phyloP scores from a whole-genome alignment of 2,888 invertebrate species.

The Bhutanitis thaidina region DNA sequence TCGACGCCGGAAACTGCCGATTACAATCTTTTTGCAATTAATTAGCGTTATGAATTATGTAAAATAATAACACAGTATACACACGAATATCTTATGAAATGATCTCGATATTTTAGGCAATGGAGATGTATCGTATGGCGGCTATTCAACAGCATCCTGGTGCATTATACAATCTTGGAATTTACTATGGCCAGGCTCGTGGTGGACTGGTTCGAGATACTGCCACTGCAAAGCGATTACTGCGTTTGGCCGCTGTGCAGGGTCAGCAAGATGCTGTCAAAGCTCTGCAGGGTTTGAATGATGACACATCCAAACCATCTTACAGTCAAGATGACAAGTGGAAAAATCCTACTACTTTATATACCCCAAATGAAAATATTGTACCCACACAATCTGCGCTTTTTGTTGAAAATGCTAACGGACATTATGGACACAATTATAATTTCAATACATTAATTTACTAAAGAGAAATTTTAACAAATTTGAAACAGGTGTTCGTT shows the following conservation, averaged over 20 bases:
- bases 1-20: too few species aligned
- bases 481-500: constrained; percentile 17
- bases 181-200: constrained; percentile 83
- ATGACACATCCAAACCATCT: constrained; percentile 38
- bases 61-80: too few species aligned
- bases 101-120: constrained; percentile 74
- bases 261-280: constrained; percentile 80
- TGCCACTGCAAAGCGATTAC: constrained; percentile 68
- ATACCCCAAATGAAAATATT: constrained; percentile 37
- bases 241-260: constrained; percentile 79
- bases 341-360: constrained; percentile 29
- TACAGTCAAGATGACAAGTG: constrained; percentile 35
- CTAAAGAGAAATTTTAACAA: constrained; percentile 23
- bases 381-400: constrained; percentile 54
- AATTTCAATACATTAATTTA: constrained; percentile 42
- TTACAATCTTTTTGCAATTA: too few species aligned
- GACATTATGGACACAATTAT: constrained; percentile 31
- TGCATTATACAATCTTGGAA: constrained; percentile 85
- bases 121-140: constrained; percentile 82
- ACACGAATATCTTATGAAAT: background rate
- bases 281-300: constrained; percentile 63
- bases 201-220: constrained; percentile 77
- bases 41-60: too few species aligned
- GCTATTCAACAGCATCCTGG: constrained; percentile 82
- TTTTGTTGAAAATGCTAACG: constrained; percentile 52